Evolutionary conservation across 2,113 vertebrate genomes (phyloP), one percentile per base, ranked within the genome.

Genomic region (Casuarius casuarius): DNA sequence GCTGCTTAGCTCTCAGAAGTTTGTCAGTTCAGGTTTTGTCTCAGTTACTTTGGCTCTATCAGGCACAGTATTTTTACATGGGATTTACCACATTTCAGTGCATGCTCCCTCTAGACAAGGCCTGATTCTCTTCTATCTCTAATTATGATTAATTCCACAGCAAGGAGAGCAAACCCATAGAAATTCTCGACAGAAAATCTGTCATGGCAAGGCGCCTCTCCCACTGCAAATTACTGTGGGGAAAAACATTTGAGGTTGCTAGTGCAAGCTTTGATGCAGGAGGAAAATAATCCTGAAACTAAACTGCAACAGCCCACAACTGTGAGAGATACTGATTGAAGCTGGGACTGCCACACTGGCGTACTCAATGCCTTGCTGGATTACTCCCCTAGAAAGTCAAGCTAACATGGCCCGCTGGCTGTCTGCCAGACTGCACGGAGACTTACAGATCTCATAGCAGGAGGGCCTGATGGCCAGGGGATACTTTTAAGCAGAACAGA

Each of bases 401-500:
- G 79, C 63, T 92, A 80, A 85, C 31, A 44, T 44, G 72, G 63
- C 38, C 68, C 31, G 51, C 59, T 48, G n/a, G 25, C 79, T 97
- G 79, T 59, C 89, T 70, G 38, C 38, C 38, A 38, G 38, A 38
- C 38, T 38, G 62, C 66, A 76, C 87, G 73, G 85, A 52, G 90
- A 94, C 77, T 89, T 84, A 79, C 9, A 73, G 78, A 59, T 76
- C 71, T 73, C 75, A 44, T 5, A 88, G 52, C 54, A 79, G 56
- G 74, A 90, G 26, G 87, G 44, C 49, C 46, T 75, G 33, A 83
- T 79, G 26, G 75, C 54, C 78, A 96, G 87, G 40, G 75, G 46
- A 83, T 85, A 93, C 52, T 91, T 89, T 49, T 70, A 79, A 93
- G 90, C 78, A 88, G 75, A 95, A 91, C 9, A 89, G 49, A 91